Evolutionary conservation across 30 jellyfish, hydroid and myxozoan species (phyloP), one percentile per base, ranked within the genome.

Genomic region (Aurelia coerulea): DNA sequence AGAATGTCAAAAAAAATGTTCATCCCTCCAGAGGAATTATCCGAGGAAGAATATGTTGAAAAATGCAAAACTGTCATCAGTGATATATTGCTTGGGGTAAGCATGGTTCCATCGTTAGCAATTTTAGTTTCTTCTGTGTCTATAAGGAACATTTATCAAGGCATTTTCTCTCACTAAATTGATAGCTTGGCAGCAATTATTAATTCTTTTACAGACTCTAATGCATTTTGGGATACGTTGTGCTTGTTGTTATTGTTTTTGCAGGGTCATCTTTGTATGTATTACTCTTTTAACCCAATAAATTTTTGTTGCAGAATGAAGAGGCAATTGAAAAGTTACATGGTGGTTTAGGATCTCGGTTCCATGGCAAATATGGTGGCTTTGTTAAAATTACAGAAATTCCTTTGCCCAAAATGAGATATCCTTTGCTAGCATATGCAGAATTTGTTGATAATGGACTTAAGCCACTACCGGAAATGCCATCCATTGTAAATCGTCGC

Each of bases 401-500:
- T 50, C 97, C 97, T 35, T 49, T 62, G 29, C 97, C 89, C 50
- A 59, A 89, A 54, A 88, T 56, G 65, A 73, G 46, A 16, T 84
- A 50, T 42, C 97, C 97, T 2, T 10, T 41, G 62, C 68, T 93
- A 16, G 98, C 98, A 7, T 93, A 73, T 75, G 97, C 86, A n/a
- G 98, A 93, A 85, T 88, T 50, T 80, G 92, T 80, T 19, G 96
- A 73, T 18, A 88, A 84, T 72, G 82, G 65, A 10, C 68, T 82
- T 7, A 87, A 92, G 34, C 96, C 97, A 2, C 56, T 93, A 35
- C 98, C 98, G 0, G 92, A 68, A 34, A 75, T 93, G 84, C 98
- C 98, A 65, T 80, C 80, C 49, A 59, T 77, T 71, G 90, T 73
- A 17, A 74, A 91, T 16, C 95, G 96, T 1, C 85, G 82, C n/a